Evolutionary conservation across 2,888 invertebrate genomes (phyloP), one percentile per base, ranked within the genome.

Genomic region (Rhingia rostrata): DNA sequence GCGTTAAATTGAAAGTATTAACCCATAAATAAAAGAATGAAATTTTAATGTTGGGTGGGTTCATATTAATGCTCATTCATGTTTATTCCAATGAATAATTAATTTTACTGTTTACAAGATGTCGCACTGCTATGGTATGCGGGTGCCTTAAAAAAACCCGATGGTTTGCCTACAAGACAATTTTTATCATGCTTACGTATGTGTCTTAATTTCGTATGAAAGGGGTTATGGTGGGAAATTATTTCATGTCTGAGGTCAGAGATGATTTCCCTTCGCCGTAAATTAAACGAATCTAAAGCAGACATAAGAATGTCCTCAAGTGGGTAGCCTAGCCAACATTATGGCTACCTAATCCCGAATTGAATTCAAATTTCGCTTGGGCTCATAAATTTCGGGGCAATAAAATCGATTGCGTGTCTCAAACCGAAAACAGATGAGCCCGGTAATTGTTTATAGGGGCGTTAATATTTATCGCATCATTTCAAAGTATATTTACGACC

Each of bases 381-480:
- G 56, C 12, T 56, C 70, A 82, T 77, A 82, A 82, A 82, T 82
- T 22, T 63, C 54, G 66, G 49, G 54, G 39, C 61, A 78, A 67
- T 83, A 72, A 83, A 83, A 81, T 72, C 72, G 61, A 78, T 78
- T 77, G 66, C 66, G 56, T 54, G 66, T 45, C 63, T 12, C 70
- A 70, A 72, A 60, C 54, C 66, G 47, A 60, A 53, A 53, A 54
- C 22, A 70, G 60, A 69, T 56, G 14, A 53, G 35, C 64, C 6
- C 53, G 9, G 58, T 47, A 66, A 81, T 67, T 67, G 56, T 78
- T 78, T 78, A 83, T 78, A 78, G 66, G 77, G 61, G 78, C 78
- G 72, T 78, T 73, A 83, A 83, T 69, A 73, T 83, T 78, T 78
- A 73, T 78, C 78, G 73, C 78, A 83, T 83, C 83, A 83, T 83